phyloP scores from a whole-genome alignment of 2,797 vertebrate species.

The Furcifer pardalis region DNA sequence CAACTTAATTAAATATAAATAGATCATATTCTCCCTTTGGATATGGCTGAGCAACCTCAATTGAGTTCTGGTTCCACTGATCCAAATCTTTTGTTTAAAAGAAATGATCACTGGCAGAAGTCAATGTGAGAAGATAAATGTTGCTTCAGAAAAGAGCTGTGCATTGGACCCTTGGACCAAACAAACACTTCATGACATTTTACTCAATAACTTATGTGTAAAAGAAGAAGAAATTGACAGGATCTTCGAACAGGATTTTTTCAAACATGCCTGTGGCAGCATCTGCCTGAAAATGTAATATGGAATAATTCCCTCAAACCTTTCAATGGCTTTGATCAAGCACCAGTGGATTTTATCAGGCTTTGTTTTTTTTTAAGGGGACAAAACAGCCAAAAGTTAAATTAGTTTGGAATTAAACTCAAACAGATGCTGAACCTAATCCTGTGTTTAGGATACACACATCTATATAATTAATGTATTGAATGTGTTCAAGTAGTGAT shows the following conservation, averaged over 20 bases:
- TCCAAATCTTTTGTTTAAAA: conserved; percentile 27
- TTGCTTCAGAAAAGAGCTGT: background rate
- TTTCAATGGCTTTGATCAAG: background rate
- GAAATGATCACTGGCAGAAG: conserved; percentile 24
- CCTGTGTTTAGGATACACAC: background rate
- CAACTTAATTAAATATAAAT: conserved; percentile 56
- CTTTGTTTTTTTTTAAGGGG: background rate
- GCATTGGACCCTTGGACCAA: rapidly evolving
- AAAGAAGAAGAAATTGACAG: background rate
- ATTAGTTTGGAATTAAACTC: background rate
- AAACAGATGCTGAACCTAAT: background rate
- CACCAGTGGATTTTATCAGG: background rate
- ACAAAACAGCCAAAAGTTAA: background rate
- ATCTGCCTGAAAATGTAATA: background rate
- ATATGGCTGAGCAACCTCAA: conserved; percentile 16
- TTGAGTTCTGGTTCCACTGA: conserved; percentile 34
- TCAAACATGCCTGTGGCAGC: background rate
- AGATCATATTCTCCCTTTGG: background rate
- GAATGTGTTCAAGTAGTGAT: background rate
- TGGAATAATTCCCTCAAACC: background rate
- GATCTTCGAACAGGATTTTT: background rate
- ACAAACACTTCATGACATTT: background rate
- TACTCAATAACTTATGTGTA: background rate
- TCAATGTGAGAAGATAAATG: background rate
- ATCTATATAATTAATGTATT: background rate